Percentiles rank a stretch among this genome's conserved stretches.
Evolutionary conservation across 53 echinoderm and acorn worm genomes (phyloP).

Genomic region (Henricia sp.): DNA sequence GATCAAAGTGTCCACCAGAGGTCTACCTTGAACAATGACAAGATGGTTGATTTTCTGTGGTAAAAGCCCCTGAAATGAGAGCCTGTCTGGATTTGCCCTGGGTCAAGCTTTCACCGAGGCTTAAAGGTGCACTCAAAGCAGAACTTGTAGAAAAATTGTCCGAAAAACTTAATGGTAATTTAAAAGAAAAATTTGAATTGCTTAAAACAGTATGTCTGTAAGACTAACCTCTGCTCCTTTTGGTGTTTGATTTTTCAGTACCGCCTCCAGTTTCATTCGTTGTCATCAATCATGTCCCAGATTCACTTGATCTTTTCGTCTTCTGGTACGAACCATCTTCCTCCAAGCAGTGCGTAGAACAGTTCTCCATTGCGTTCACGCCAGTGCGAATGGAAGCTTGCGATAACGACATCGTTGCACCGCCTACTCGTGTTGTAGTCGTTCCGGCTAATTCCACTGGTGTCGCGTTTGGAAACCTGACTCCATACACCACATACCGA

Average conservation of each 20-base stretch:
- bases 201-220: too few relatives aligned
- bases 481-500: background rate
- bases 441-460: background rate
- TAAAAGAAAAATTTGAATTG: too few relatives aligned
- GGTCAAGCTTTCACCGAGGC: too few relatives aligned
- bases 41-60: too few relatives aligned
- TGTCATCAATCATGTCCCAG: background rate
- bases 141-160: too few relatives aligned
- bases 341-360: background rate
- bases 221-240: background rate
- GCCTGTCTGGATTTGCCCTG: too few relatives aligned
- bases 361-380: background rate
- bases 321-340: background rate
- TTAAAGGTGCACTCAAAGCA: too few relatives aligned
- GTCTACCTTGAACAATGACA: too few relatives aligned
- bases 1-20: too few relatives aligned
- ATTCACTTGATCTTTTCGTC: background rate
- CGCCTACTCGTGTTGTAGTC: background rate
- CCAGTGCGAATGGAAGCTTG: slow-evolving; percentile 22
- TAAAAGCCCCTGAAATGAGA: too few relatives aligned
- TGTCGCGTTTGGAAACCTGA: background rate
- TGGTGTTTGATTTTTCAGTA: background rate
- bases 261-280: background rate
- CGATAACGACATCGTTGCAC: background rate
- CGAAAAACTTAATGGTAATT: too few relatives aligned